These are phyloP conservation scores for Sylvietta virens DNA, from an alignment of 2,113 vertebrate species.

Conservation along the genomic window DNA sequence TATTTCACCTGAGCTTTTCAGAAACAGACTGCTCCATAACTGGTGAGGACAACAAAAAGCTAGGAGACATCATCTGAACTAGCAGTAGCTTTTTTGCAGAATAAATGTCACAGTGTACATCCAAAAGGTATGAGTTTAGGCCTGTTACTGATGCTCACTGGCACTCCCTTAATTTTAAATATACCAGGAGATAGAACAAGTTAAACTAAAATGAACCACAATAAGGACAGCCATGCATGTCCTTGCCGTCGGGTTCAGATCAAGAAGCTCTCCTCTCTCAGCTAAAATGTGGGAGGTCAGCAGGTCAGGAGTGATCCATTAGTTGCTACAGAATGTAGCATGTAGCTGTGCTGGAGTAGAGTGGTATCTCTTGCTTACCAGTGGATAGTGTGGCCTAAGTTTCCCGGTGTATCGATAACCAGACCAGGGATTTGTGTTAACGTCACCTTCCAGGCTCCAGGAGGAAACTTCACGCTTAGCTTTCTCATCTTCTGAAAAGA, in stretches of 20 bases:
- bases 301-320: background rate
- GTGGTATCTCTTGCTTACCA: slow-evolving; percentile 74
- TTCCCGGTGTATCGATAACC: slow-evolving; percentile 95
- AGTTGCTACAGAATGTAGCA: background rate
- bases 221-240: background rate
- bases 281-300: background rate
- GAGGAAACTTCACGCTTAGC: slow-evolving; percentile 81
- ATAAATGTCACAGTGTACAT: background rate
- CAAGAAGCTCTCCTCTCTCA: background rate
- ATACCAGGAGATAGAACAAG: background rate
- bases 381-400: slow-evolving; percentile 90
- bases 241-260: background rate
- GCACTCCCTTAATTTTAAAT: background rate
- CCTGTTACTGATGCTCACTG: background rate
- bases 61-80: background rate
- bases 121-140: background rate
- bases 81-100: background rate
- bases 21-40: background rate
- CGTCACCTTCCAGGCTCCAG: slow-evolving; percentile 85
- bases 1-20: background rate
- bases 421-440: slow-evolving; percentile 96
- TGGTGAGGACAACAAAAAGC: background rate
- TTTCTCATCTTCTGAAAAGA: slow-evolving; percentile 86
- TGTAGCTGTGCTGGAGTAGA: background rate
- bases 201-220: background rate